Percentiles rank a stretch among this genome's conserved stretches.
Evolutionary conservation across 2,113 vertebrate species (phyloP).

Genomic region (Ceyx melanurus): DNA sequence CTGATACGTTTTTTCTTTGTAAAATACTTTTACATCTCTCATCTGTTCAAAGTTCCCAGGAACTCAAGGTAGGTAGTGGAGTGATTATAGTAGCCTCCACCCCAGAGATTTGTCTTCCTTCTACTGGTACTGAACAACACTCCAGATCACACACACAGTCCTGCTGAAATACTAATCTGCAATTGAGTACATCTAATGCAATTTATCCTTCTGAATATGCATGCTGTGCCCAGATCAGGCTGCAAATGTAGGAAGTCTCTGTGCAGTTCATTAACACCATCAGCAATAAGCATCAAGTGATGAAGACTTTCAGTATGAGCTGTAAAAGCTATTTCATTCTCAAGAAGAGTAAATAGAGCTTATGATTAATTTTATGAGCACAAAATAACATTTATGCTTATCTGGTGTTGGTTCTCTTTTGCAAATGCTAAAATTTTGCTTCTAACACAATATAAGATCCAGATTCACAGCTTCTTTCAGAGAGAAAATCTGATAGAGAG

Average conservation of each 20-base stretch:
- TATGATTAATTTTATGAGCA: background rate
- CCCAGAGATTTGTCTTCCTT: background rate
- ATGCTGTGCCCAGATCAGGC: background rate
- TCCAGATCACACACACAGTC: background rate
- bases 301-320: background rate
- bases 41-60: background rate
- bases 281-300: background rate
- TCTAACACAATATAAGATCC: background rate
- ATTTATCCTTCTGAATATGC: background rate
- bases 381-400: background rate
- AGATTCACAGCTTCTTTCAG: background rate
- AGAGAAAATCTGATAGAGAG: background rate
- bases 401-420: background rate
- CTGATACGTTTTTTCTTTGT: background rate
- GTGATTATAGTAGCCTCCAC: background rate
- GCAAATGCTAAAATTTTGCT: background rate
- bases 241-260: background rate
- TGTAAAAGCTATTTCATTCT: background rate
- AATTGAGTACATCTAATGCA: background rate
- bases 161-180: background rate
- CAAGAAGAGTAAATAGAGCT: background rate
- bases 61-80: background rate
- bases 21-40: background rate
- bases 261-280: background rate
- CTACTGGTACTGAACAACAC: background rate